A percentile compares a stretch with the other conserved stretches of the same genome.
Evolutionary conservation across 2,888 invertebrate genomes (phyloP).

Genomic region (Lepidocyrtinus sp.): DNA sequence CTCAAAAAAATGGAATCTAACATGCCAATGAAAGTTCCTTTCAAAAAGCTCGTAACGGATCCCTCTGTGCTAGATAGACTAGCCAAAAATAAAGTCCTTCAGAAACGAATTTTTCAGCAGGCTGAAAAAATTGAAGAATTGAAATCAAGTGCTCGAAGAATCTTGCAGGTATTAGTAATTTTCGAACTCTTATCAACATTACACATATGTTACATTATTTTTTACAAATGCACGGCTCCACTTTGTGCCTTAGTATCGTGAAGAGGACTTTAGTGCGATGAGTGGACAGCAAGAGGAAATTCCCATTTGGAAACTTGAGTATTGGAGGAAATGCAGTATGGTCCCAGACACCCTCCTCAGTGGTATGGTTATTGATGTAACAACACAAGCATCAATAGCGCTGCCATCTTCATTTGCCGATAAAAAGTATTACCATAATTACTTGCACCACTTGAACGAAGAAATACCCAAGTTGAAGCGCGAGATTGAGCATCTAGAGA

Average conservation of each 20-base stretch:
- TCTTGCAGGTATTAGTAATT: conserved; percentile 54
- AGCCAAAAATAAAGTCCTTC: conserved; percentile 64
- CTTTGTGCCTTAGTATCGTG: conserved; percentile 18
- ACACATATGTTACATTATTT: no score
- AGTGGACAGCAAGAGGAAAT: conserved; percentile 22
- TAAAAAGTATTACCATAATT: conserved; percentile 61
- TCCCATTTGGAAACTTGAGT: conserved; percentile 56
- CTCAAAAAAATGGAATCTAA: conserved; percentile 61
- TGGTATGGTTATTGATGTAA: conserved; percentile 39
- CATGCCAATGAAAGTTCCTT: conserved; percentile 64
- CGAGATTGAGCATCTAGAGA: conserved; percentile 58
- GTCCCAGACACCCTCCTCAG: conserved; percentile 28
- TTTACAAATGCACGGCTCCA: no score
- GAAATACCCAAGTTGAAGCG: conserved; percentile 62
- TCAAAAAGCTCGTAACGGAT: conserved; percentile 65
- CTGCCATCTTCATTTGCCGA: conserved; percentile 31
- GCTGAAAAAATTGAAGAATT: conserved; percentile 62
- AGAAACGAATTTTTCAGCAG: conserved; percentile 61
- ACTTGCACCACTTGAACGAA: conserved; percentile 59
- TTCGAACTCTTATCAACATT: no score
- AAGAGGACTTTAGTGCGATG: conserved; percentile 56
- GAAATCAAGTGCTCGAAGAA: conserved; percentile 55
- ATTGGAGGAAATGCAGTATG: conserved; percentile 39
- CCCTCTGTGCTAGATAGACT: conserved; percentile 67
- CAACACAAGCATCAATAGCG: no score